Evolutionary conservation across 2,888 invertebrate genomes (phyloP), one percentile per base, ranked within the genome.

Genomic region (Mythimna lalbum): DNA sequence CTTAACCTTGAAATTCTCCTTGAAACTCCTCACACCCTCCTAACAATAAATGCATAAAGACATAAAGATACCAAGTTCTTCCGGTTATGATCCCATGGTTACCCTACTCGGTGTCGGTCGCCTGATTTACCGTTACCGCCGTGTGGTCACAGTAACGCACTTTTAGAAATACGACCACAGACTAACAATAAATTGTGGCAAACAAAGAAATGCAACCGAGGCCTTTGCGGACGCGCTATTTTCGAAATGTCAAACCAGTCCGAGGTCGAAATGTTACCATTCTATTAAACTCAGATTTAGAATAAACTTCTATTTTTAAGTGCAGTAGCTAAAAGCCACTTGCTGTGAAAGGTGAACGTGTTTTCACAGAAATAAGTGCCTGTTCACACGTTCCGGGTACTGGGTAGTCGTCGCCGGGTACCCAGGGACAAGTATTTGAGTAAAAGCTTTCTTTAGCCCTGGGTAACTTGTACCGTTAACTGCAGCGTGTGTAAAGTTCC

Each of bases 131-230:
- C 50, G 78, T 68, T 36, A 65, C 73, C 73, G 43, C 69, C 56
- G 70, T 64, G 80, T 72, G 82, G 80, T 80, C 78, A 76, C 59
- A 78, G 71, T 78, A 73, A 80, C 76, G 76, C 76, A 71, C 75
- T 71, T 77, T 77, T 64, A 84, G 81, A 84, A 68, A 76, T 84
- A 84, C 79, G 77, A 70, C 60, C 77, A 69, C 71, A 61, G 63
- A 55, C 69, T 65, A 49, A 66, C 79, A 69, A 83, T 84, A 84
- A 84, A 83, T 84, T 73, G 79, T 74, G 60, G 68, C 60, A 69
- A 68, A 82, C 81, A 84, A 84, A 83, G 83, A 84, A 81, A 81
- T 84, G 85, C 85, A 83, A 49, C 69, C 62, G 72, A 66, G 62
- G 68, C 64, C 74, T 76, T 53, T 55, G 62, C 76, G 81, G 73